phyloP scores from a whole-genome alignment of 2,113 vertebrate genomes.

The Oreochromis niloticus region DNA sequence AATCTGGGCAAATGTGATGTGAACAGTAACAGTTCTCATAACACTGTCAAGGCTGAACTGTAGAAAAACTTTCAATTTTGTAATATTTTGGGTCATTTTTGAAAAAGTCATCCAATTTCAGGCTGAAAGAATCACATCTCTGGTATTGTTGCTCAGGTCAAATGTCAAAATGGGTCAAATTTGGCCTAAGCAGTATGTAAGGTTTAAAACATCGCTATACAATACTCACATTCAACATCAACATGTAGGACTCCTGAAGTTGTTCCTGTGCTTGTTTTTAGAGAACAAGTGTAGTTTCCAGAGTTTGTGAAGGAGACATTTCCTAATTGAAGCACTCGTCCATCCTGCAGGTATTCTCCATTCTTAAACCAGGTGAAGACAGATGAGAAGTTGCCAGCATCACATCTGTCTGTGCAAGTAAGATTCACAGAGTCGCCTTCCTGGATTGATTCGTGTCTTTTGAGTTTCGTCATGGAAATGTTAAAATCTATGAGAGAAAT shows the following conservation, averaged over 20 bases:
- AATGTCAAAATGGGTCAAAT: neutral
- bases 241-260: neutral
- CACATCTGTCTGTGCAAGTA: neutral
- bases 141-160: neutral
- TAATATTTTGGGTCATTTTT: neutral
- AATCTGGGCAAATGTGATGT: neutral
- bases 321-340: neutral
- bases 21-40: neutral
- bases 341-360: neutral
- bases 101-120: neutral
- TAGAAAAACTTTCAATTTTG: neutral
- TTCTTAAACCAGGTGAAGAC: slow-evolving; percentile 34
- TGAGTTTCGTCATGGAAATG: neutral
- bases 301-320: neutral
- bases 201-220: fast-evolving
- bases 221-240: slow-evolving; percentile 39
- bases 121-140: neutral
- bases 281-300: slow-evolving; percentile 45
- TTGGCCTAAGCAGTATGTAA: neutral
- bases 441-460: neutral
- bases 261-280: neutral
- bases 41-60: neutral
- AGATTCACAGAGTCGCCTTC: neutral
- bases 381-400: neutral
- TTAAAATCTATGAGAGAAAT: neutral